phyloP scores from a whole-genome alignment of 2,797 vertebrate species.

The Lophius americanus region DNA sequence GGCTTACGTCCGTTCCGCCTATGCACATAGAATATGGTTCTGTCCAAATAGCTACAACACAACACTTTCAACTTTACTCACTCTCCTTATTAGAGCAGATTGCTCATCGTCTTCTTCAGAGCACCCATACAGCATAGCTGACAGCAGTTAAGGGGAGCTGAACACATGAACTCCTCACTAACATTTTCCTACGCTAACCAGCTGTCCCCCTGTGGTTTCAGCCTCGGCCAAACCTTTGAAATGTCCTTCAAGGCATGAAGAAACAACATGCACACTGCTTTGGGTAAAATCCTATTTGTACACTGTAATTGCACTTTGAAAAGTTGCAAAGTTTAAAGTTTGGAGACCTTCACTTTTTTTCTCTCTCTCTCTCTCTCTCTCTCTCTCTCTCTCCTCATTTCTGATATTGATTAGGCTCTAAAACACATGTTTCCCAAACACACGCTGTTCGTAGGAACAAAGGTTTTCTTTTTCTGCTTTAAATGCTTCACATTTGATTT shows the following conservation, averaged over 20 bases:
- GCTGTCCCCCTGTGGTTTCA: conserved; percentile 80
- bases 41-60: conserved; percentile 55
- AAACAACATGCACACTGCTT: conserved; percentile 76
- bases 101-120: conserved; percentile 73
- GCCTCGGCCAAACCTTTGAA: conserved; percentile 80
- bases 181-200: conserved; percentile 78
- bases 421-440: conserved; percentile 53
- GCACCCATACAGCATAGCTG: conserved; percentile 67
- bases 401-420: conserved; percentile 78
- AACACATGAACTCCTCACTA: conserved; percentile 75
- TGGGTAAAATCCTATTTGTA: conserved; percentile 82
- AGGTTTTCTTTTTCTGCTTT: conserved; percentile 74
- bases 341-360: conserved; percentile 71
- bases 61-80: conserved; percentile 74
- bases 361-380: too few species aligned
- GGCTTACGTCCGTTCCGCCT: conserved; percentile 28
- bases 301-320: conserved; percentile 80
- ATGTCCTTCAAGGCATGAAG: conserved; percentile 80
- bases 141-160: conserved; percentile 73
- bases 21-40: conserved; percentile 26
- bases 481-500: conserved; percentile 70
- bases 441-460: conserved; percentile 69
- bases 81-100: conserved; percentile 76
- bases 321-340: conserved; percentile 81
- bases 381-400: conserved; percentile 59